Percentiles rank a stretch among this genome's conserved stretches.
Evolutionary conservation across 1,140 invertebrate genomes (phyloP).

Genomic region (Oppia nitens): DNA sequence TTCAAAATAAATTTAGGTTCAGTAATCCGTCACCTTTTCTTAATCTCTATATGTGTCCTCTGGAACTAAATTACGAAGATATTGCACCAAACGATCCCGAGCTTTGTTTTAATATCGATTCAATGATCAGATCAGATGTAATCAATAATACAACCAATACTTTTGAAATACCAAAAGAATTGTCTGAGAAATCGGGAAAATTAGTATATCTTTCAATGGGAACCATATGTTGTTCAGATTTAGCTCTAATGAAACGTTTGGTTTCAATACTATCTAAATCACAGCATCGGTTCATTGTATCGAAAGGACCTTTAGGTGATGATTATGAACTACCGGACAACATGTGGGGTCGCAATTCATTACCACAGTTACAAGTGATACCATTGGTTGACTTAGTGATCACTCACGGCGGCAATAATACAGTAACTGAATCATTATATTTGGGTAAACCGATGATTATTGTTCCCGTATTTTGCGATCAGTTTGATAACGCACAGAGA

Average conservation of each 20-base stretch:
- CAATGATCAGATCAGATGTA: neutral
- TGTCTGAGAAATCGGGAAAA: conserved; percentile 1
- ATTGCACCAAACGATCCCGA: neutral
- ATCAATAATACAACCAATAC: neutral
- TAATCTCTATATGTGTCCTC: conserved; percentile 11
- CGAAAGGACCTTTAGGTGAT: conserved; percentile 11
- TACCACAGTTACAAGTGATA: conserved; percentile 2
- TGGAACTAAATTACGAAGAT: conserved; percentile 11
- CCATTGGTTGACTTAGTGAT: conserved; percentile 12
- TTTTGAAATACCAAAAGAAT: neutral
- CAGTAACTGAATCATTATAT: conserved; percentile 2
- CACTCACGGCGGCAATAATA: conserved; percentile 17
- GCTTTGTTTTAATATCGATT: conserved; percentile 1
- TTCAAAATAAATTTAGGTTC: neutral
- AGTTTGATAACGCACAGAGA: conserved; percentile 16
- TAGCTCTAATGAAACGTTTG: conserved; percentile 14
- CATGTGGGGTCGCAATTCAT: conserved; percentile 13
- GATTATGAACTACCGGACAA: conserved; percentile 17
- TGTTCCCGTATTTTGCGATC: conserved; percentile 12
- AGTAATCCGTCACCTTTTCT: conserved; percentile 6
- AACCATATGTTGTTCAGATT: conserved; percentile 19
- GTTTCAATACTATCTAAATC: neutral
- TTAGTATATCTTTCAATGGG: conserved; percentile 17
- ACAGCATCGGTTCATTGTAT: conserved; percentile 12
- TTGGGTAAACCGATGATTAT: conserved; percentile 9